Percentiles rank a stretch among this genome's conserved stretches.
phyloP scores from a whole-genome alignment of 2,113 vertebrate genomes.

The Pteropus alecto region DNA sequence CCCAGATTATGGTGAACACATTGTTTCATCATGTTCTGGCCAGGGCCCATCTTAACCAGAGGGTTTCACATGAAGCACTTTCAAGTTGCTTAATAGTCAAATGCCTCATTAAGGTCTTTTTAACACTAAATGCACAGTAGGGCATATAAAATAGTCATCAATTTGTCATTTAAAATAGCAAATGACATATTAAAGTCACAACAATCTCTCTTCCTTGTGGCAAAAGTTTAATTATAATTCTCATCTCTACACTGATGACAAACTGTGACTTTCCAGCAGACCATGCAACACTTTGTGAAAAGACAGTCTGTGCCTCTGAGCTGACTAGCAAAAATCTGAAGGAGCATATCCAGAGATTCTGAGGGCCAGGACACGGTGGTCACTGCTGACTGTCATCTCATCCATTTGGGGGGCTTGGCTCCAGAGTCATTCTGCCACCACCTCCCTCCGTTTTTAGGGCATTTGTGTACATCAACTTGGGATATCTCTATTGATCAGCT shows the following conservation, averaged over 20 bases:
- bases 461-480: not conserved
- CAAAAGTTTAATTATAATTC: not conserved
- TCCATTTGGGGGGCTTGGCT: not conserved
- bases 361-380: not conserved
- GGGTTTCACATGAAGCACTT: not conserved
- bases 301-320: not conserved
- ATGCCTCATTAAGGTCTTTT: not conserved
- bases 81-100: not conserved
- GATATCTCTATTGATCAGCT: not conserved
- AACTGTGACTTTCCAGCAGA: not conserved
- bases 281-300: accelerated
- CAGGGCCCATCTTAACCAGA: not conserved
- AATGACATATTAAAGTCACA: not conserved
- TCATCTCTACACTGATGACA: not conserved
- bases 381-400: not conserved
- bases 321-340: not conserved
- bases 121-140: not conserved
- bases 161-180: not conserved
- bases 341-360: not conserved
- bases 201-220: not conserved
- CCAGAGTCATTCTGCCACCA: not conserved
- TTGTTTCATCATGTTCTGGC: not conserved
- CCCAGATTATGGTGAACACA: not conserved
- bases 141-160: not conserved
- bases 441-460: not conserved